A percentile compares a stretch with the other conserved stretches of the same genome.
Conservation (phyloP, 2,888 invertebrate species). For the Epinotia bilunana region DNA sequence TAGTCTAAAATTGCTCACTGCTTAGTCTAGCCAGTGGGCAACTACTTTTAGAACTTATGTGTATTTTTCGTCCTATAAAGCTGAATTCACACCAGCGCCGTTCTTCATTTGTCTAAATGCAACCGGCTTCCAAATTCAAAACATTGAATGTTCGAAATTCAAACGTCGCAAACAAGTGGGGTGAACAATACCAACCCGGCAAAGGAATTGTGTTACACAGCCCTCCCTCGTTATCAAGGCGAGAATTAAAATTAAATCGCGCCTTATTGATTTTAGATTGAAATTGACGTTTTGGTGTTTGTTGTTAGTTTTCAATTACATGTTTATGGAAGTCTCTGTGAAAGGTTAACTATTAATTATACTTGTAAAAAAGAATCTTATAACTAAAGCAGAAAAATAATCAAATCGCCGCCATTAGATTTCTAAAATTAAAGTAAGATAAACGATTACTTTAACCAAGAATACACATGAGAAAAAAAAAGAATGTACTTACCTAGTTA, state of each 20-base stretch:
- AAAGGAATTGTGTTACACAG: constrained; percentile 55
- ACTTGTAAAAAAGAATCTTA: background rate
- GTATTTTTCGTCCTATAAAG: background rate
- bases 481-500: no score
- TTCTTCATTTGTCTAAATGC: constrained; percentile 9
- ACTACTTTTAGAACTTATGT: background rate
- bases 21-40: background rate
- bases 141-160: constrained; percentile 60
- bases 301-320: background rate
- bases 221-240: constrained; percentile 49
- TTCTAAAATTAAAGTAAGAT: background rate
- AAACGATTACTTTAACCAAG: background rate
- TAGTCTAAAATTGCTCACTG: background rate
- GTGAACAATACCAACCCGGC: constrained; percentile 63
- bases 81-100: constrained; percentile 3
- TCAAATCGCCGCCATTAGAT: background rate
- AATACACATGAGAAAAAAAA: no score
- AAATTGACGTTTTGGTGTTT: constrained; percentile 16
- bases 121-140: constrained; percentile 58
- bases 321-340: background rate
- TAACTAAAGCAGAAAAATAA: no score
- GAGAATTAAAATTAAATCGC: constrained; percentile 42
- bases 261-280: constrained; percentile 41
- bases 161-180: constrained; percentile 62
- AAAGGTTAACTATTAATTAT: background rate